Base-by-base conservation (phyloP, 2,888 invertebrate genomes). In the Platycnemis pennipes region DNA sequence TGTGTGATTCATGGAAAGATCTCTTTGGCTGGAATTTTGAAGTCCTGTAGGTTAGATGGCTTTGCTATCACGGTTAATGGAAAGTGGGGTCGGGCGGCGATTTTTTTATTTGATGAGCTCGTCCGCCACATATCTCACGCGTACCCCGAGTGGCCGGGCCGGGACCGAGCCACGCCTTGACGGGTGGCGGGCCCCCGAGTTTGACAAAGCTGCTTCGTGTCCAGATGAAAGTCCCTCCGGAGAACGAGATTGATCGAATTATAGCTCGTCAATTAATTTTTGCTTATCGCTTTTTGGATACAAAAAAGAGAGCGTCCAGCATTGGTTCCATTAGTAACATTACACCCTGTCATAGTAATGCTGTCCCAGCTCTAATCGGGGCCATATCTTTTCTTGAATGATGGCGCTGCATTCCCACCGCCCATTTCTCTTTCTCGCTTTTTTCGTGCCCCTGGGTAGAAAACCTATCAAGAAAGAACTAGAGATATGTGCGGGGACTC, bases 141-240 rank as follows among this genome's bases (percentile, higher is more conserved):
- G 63, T 63, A 26, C 19, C 63, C 63, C 63, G 63, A 26, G n/a
- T 22, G 63, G 63, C 63, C 26, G 63, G 22, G 8, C n/a, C n/a
- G 37, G 13, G 37, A 37, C 37, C 77, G 11, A 3, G 77, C 77
- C 63, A 26, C 63, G 22, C 0, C 77, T 8, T 1, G 13, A 0
- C 31, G 2, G 13, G 8, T 16, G 13, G 31, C 37, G 37, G 77
- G 77, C 31, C 53, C 56, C 7, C 45, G 45, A 37, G 37, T n/a
- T 91, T 91, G 91, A 91, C 91, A 91, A 91, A 91, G 91, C 44
- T 63, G 91, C 91, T 45, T 91, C 91, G 63, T 91, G 91, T 91
- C 91, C 91, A 91, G 91, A 91, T 91, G 91, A 44, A 91, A 69
- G 49, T 63, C 91, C 45, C 91, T 63, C 91, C 11, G 91, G 91